Conservation (phyloP, 2,113 vertebrate genomes). For the Azemiops feae region DNA sequence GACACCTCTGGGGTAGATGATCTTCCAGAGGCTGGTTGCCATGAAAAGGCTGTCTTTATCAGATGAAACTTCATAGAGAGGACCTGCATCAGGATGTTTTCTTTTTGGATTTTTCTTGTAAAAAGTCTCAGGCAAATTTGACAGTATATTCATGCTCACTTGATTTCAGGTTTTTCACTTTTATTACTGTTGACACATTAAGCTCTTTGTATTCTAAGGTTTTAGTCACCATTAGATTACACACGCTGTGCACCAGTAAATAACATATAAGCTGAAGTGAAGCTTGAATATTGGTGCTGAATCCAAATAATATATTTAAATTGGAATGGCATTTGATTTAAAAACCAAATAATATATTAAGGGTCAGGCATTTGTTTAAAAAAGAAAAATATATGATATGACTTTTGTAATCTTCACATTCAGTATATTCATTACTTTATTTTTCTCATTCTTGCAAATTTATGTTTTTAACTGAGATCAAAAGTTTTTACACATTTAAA, state of each 20-base stretch:
- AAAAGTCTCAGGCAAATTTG: neutral
- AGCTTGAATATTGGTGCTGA: slow-evolving; percentile 19
- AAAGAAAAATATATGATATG: neutral
- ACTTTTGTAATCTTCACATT: neutral
- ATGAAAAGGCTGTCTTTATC: neutral
- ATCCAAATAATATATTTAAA: slow-evolving; percentile 27
- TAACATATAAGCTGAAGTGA: slow-evolving; percentile 10
- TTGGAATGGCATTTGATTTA: neutral
- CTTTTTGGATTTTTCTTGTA: neutral
- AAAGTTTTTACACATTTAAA: neutral
- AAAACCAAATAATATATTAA: neutral
- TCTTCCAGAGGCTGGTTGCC: neutral
- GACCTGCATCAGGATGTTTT: neutral
- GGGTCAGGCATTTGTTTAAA: neutral
- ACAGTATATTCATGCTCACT: neutral
- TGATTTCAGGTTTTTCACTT: neutral
- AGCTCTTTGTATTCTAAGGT: slow-evolving; percentile 19
- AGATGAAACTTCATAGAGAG: neutral
- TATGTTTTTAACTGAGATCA: neutral
- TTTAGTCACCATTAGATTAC: neutral
- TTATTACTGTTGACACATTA: slow-evolving; percentile 20
- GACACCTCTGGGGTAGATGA: neutral
- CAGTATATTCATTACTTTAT: neutral
- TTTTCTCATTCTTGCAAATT: neutral
- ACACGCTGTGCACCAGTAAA: neutral